Evolutionary conservation across 2,113 vertebrate genomes (phyloP).

Genomic region (Psittacara wagleri): DNA sequence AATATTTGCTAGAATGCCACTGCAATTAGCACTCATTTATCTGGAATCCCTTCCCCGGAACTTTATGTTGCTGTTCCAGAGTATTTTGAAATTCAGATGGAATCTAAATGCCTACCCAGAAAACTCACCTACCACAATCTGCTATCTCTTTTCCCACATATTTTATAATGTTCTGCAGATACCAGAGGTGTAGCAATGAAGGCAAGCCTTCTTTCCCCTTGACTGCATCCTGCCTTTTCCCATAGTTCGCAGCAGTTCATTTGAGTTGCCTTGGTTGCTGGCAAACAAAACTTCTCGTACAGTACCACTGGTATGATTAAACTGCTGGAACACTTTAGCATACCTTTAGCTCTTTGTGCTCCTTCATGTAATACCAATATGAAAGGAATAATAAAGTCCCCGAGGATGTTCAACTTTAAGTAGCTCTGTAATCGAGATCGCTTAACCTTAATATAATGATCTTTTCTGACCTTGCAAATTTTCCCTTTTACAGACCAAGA

Average conservation of each 20-base stretch:
- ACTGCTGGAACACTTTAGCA: background rate
- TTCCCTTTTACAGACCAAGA: background rate
- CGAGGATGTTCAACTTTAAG: background rate
- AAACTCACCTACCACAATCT: conserved; percentile 26
- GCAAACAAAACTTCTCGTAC: background rate
- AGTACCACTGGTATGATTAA: background rate
- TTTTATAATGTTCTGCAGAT: background rate
- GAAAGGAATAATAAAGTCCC: background rate
- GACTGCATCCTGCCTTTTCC: background rate
- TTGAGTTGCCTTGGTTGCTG: background rate
- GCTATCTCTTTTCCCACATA: background rate
- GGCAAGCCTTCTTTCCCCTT: background rate
- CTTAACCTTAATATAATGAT: background rate
- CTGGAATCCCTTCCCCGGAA: conserved; percentile 27
- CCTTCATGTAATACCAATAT: background rate
- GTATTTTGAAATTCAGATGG: conserved; percentile 46
- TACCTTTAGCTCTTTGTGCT: background rate
- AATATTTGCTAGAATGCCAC: conserved; percentile 43
- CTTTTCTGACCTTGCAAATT: background rate
- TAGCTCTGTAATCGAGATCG: background rate
- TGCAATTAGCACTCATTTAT: conserved; percentile 58
- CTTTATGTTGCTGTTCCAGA: background rate
- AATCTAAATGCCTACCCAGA: conserved; percentile 9
- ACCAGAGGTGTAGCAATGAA: background rate
- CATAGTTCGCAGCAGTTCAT: background rate